Evolutionary conservation across 2,113 vertebrate species (phyloP), one percentile per base, ranked within the genome.

Genomic region (Indicator indicator): DNA sequence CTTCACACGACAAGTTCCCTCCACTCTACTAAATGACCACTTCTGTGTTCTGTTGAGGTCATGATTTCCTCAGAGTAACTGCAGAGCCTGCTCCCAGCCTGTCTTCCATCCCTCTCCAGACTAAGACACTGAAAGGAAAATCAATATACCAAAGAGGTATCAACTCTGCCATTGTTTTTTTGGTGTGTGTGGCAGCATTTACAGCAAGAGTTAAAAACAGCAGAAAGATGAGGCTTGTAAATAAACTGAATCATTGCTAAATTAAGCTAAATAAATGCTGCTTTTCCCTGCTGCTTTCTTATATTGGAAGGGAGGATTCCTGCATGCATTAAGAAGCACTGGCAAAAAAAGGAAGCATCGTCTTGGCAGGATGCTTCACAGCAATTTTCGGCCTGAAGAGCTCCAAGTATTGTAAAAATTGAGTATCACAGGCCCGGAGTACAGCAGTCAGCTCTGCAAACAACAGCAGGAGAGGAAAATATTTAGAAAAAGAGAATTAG

Each of bases 211-310:
- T 83, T 88, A 80, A 92, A 95, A 81, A 18, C 56, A 94, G 50
- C 76, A 83, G 69, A 84, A 94, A 95, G 48, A 84, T 36, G 77
- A 88, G 48, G 81, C 70, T 91, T 3, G 21, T 93, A 91, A 92
- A 95, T 62, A 95, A 93, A 95, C 18, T 27, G 59, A 96, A 89
- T 89, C 75, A 90, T 89, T 67, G 64, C 86, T 93, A 93, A 96
- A 96, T 96, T 80, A 83, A 95, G 74, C 74, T 89, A 93, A 95
- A 93, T 94, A 93, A 96, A 92, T 64, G 52, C 60, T 89, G 93
- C n/a, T 93, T 94, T 94, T 24, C 72, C 89, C 79, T 81, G 75
- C 89, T 91, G 87, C 56, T 94, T 94, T 81, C 75, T 89, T 88
- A 40, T 0, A 68, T 5, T 81, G 46, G 26, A 90, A 83, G 48